Evolutionary conservation across 1,140 invertebrate species (phyloP).

Genomic region (Hylaeus anthracinus): DNA sequence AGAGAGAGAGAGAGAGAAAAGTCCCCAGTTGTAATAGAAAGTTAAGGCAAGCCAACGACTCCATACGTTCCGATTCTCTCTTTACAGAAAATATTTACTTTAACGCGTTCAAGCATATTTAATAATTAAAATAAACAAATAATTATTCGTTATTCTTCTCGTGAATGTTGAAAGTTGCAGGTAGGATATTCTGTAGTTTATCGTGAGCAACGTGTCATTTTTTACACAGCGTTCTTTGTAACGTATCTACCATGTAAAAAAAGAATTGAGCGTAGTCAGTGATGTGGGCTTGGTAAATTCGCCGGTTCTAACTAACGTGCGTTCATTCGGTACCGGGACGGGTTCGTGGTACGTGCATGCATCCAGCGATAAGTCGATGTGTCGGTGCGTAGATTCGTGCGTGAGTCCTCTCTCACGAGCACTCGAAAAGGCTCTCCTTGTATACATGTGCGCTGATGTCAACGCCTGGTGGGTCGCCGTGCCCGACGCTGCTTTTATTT

Average conservation of each 20-base stretch:
- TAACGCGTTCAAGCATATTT: too few relatives aligned
- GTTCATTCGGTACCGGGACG: conserved; percentile 46
- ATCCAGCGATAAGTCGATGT: not conserved
- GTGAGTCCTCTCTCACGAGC: not conserved
- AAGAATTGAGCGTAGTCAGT: conserved; percentile 26
- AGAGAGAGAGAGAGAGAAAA: not conserved
- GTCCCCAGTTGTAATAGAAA: not conserved
- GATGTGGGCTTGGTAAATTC: conserved; percentile 70
- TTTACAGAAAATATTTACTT: too few relatives aligned
- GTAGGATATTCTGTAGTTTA: too few relatives aligned
- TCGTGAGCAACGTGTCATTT: too few relatives aligned
- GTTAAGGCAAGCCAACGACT: conserved; percentile 45
- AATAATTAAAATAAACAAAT: too few relatives aligned
- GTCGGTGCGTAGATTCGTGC: conserved; percentile 13
- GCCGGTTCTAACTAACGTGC: conserved; percentile 54
- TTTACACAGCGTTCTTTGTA: too few relatives aligned
- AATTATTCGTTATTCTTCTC: too few relatives aligned
- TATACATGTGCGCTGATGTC: conserved; percentile 67
- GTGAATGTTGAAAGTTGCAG: too few relatives aligned
- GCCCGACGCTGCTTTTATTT: conserved; percentile 77
- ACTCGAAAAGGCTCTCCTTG: conserved; percentile 16
- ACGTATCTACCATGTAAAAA: too few relatives aligned
- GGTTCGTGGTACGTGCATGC: conserved; percentile 36
- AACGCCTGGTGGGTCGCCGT: conserved; percentile 74
- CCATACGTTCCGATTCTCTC: too few relatives aligned